Evolutionary conservation across 2,797 vertebrate species (phyloP).

Genomic region (Trachops cirrhosus): DNA sequence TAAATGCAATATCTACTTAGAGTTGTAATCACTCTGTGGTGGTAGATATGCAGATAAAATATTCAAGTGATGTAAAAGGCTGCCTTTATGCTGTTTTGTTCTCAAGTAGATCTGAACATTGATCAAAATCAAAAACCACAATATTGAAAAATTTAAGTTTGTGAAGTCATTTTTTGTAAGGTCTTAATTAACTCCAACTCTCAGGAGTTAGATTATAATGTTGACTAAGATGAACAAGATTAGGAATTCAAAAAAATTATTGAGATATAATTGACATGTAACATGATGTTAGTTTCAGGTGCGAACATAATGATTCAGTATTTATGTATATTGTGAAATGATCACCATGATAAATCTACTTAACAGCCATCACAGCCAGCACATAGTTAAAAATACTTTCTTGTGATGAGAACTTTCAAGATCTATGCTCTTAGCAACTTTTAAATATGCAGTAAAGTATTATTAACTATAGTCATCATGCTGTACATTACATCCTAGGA

Average conservation of each 20-base stretch:
- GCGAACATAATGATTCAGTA: too few species aligned
- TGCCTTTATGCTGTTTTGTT: neutral
- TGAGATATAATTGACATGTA: too few species aligned
- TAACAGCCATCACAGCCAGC: too few species aligned
- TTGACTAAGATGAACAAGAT: neutral
- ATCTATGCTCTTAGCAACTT: too few species aligned
- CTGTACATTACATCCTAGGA: neutral
- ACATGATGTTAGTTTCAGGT: too few species aligned
- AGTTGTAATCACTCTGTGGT: neutral
- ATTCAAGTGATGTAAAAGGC: neutral
- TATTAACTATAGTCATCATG: too few species aligned
- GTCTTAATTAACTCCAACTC: neutral
- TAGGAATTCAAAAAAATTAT: neutral
- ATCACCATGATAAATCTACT: too few species aligned
- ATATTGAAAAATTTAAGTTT: neutral
- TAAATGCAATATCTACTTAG: neutral
- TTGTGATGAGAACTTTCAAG: too few species aligned
- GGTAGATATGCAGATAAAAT: neutral
- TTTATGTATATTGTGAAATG: too few species aligned
- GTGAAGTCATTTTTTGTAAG: neutral
- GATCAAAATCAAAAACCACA: neutral
- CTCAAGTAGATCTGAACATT: neutral
- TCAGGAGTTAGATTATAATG: neutral
- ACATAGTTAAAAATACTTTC: too few species aligned
- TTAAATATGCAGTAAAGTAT: too few species aligned